Evolutionary conservation across 2,797 vertebrate genomes (phyloP).

Genomic region (Hydrolagus colliei): DNA sequence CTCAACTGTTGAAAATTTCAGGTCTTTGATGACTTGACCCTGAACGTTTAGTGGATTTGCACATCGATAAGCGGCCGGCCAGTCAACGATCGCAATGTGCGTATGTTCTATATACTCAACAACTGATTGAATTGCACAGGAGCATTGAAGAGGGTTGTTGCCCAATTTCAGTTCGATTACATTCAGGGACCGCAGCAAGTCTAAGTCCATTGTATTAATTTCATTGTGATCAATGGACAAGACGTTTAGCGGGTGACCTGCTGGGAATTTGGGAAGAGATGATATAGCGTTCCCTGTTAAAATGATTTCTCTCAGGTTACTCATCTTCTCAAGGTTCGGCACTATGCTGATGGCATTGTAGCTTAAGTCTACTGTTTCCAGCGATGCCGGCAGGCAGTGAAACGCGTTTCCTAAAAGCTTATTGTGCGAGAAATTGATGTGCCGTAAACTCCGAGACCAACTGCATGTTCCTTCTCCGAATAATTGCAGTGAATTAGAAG

Average conservation of each 20-base stretch:
- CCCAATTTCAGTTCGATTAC: slow-evolving; percentile 28
- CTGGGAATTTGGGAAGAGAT: slow-evolving; percentile 2
- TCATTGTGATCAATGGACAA: slow-evolving; percentile 25
- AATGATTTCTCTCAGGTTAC: not conserved
- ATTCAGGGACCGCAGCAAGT: not conserved
- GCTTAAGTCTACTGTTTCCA: slow-evolving; percentile 32
- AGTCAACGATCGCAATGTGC: not conserved
- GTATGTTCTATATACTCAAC: slow-evolving; percentile 16
- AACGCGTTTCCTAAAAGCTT: slow-evolving; percentile 6
- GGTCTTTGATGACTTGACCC: slow-evolving; percentile 4
- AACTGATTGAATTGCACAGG: slow-evolving; percentile 26
- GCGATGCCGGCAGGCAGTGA: slow-evolving; percentile 8
- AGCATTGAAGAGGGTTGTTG: slow-evolving; percentile 32
- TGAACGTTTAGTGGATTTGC: not conserved
- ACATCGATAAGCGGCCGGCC: slow-evolving; percentile 26
- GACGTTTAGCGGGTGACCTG: not conserved
- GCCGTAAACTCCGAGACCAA: slow-evolving; percentile 25
- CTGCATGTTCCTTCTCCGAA: not conserved
- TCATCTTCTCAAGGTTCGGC: slow-evolving; percentile 19
- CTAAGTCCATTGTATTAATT: not conserved
- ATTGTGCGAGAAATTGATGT: slow-evolving; percentile 30
- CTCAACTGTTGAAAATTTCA: slow-evolving; percentile 27
- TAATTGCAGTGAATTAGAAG: not conserved
- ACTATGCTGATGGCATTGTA: slow-evolving; percentile 27
- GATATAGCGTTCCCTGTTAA: slow-evolving; percentile 27